Evolutionary conservation across 2,797 vertebrate species (phyloP).

Genomic region (Cirrhinus mrigala): DNA sequence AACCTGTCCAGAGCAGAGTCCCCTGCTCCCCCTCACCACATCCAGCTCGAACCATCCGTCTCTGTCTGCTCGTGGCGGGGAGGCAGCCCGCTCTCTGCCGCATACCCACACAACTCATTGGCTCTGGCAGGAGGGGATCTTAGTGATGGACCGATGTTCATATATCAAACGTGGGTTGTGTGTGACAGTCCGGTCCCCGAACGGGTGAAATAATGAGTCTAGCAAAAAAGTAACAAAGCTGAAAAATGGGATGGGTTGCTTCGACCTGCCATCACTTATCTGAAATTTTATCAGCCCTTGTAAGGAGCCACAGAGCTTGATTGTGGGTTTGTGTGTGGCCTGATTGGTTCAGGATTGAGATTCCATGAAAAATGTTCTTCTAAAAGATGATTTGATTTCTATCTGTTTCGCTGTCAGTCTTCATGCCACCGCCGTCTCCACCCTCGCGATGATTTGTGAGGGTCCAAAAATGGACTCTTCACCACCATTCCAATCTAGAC

Average conservation of each 20-base stretch:
- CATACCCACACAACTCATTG: constrained; percentile 65
- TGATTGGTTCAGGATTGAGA: constrained; percentile 46
- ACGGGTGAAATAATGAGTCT: constrained; percentile 81
- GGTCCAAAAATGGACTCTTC: constrained; percentile 17
- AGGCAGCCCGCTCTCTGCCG: constrained; percentile 66
- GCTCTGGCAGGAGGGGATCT: constrained; percentile 78
- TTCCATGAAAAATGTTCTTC: constrained; percentile 38
- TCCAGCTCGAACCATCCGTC: constrained; percentile 77
- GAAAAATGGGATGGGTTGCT: constrained; percentile 75
- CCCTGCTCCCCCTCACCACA: constrained; percentile 75
- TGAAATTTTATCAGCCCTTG: constrained; percentile 41
- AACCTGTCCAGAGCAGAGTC: constrained; percentile 81
- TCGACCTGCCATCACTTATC: constrained; percentile 56
- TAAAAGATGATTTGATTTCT: constrained; percentile 45
- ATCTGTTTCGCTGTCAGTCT: constrained; percentile 37
- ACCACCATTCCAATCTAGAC: background rate
- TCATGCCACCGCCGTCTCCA: constrained; percentile 16
- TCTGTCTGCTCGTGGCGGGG: constrained; percentile 78
- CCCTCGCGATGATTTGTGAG: constrained; percentile 21
- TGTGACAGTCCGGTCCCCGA: constrained; percentile 78
- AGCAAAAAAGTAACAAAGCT: constrained; percentile 78
- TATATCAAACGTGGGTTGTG: constrained; percentile 79
- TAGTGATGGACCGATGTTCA: constrained; percentile 81
- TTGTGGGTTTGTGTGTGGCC: constrained; percentile 46
- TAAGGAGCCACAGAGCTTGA: constrained; percentile 18